phyloP scores from a whole-genome alignment of 2,797 vertebrate genomes.

The Acanthiza pusilla region DNA sequence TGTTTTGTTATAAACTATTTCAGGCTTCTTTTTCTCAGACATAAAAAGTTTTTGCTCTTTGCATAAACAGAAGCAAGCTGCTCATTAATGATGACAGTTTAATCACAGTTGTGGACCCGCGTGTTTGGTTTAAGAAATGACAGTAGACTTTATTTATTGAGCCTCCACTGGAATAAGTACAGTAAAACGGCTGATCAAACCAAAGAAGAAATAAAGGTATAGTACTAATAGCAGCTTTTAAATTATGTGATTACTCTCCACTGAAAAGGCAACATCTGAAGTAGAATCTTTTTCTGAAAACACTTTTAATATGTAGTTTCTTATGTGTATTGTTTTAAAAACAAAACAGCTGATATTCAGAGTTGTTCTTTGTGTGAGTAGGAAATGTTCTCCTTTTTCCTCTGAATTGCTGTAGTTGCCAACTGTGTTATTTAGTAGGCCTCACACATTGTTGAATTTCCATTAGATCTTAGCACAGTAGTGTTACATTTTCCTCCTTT shows the following conservation, averaged over 20 bases:
- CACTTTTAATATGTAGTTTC: not conserved
- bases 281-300: not conserved
- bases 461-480: not conserved
- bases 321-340: not conserved
- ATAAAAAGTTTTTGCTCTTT: not conserved
- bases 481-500: not conserved
- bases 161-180: not conserved
- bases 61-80: slow-evolving; percentile 38
- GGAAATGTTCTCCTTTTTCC: not conserved
- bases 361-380: not conserved
- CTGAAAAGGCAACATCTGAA: slow-evolving; percentile 1
- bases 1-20: not conserved
- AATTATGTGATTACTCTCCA: slow-evolving; percentile 1
- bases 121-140: slow-evolving; percentile 56
- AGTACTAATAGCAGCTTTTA: not conserved
- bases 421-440: not conserved
- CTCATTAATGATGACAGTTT: slow-evolving; percentile 65
- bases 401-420: not conserved
- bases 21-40: not conserved
- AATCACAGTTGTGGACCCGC: slow-evolving; percentile 63
- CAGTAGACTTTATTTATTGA: slow-evolving; percentile 49
- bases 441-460: not conserved
- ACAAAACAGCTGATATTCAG: not conserved
- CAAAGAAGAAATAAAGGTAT: slow-evolving; percentile 53
- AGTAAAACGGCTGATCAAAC: slow-evolving; percentile 57